phyloP scores from a whole-genome alignment of 2,888 invertebrate species.

The Seira ritae region DNA sequence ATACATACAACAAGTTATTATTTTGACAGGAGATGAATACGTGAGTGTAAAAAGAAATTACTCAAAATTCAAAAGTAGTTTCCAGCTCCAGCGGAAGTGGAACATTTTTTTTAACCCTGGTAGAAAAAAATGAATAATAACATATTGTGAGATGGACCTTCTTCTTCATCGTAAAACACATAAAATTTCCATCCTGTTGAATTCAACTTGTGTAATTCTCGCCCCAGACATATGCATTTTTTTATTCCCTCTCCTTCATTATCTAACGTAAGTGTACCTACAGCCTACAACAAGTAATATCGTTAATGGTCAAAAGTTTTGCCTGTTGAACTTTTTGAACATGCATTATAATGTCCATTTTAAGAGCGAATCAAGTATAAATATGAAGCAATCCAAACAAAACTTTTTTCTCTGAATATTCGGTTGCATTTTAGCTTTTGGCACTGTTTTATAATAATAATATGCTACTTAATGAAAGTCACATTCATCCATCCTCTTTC shows the following conservation, averaged over 20 bases:
- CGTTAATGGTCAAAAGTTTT: too few relatives aligned
- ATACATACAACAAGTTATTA: conserved; percentile 43
- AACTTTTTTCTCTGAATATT: conserved; percentile 17
- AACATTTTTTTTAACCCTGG: conserved; percentile 50
- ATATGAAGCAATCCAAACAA: conserved; percentile 3
- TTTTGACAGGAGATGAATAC: conserved; percentile 60
- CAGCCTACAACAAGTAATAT: not conserved
- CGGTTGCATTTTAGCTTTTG: conserved; percentile 54
- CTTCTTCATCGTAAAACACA: not conserved
- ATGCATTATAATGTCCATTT: not conserved
- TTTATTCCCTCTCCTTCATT: not conserved
- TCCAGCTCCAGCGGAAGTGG: conserved; percentile 66
- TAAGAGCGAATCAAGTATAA: not conserved
- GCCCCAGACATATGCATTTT: not conserved
- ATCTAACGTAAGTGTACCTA: not conserved
- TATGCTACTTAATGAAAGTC: conserved; percentile 52
- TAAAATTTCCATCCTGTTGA: conserved; percentile 16
- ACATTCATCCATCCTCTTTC: conserved; percentile 1
- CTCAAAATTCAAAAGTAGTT: conserved; percentile 63
- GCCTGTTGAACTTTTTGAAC: too few relatives aligned
- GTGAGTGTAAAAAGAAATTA: conserved; percentile 61
- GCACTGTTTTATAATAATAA: conserved; percentile 39
- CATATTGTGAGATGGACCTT: conserved; percentile 25
- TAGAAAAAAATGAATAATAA: conserved; percentile 50
- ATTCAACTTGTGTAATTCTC: not conserved